Conservation (phyloP, 2,797 vertebrate genomes). For the Huso huso region DNA sequence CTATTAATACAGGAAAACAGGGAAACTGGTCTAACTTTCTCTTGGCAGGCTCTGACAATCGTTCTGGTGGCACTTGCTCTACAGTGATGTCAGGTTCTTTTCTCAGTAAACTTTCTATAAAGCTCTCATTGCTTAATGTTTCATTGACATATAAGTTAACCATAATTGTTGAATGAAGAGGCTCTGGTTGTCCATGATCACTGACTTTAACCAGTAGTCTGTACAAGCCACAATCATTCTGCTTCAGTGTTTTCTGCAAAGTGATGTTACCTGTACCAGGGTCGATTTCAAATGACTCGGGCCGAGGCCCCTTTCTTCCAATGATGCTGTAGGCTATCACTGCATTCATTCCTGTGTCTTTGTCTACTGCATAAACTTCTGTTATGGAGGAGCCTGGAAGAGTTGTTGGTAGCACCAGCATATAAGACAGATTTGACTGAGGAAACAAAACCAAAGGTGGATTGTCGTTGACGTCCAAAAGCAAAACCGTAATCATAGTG, state of each 20-base stretch:
- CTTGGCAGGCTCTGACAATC: slow-evolving; percentile 67
- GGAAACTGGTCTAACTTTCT: slow-evolving; percentile 62
- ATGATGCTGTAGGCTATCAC: slow-evolving; percentile 96
- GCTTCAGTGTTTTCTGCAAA: slow-evolving; percentile 76
- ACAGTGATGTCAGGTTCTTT: slow-evolving; percentile 79
- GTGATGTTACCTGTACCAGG: slow-evolving; percentile 95
- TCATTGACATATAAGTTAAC: slow-evolving; percentile 98
- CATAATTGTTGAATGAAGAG: slow-evolving; percentile 85
- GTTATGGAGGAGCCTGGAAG: slow-evolving; percentile 89
- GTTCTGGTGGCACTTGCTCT: slow-evolving; percentile 75
- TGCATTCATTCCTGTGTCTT: slow-evolving; percentile 96
- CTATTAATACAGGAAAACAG: slow-evolving; percentile 76
- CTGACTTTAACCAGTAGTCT: slow-evolving; percentile 93
- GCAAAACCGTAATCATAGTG: slow-evolving; percentile 86
- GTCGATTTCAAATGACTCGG: slow-evolving; percentile 87
- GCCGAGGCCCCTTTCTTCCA: slow-evolving; percentile 83
- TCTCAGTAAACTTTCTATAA: slow-evolving; percentile 84
- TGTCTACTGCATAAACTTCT: slow-evolving; percentile 94
- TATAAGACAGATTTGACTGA: slow-evolving; percentile 92
- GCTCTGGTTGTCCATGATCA: slow-evolving; percentile 90
- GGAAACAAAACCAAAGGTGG: slow-evolving; percentile 92
- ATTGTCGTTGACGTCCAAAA: slow-evolving; percentile 96
- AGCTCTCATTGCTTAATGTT: slow-evolving; percentile 92
- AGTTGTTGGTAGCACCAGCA: slow-evolving; percentile 86
- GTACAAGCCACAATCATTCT: slow-evolving; percentile 83